phyloP scores from a whole-genome alignment of 2,888 invertebrate genomes.

The Tipula unca region DNA sequence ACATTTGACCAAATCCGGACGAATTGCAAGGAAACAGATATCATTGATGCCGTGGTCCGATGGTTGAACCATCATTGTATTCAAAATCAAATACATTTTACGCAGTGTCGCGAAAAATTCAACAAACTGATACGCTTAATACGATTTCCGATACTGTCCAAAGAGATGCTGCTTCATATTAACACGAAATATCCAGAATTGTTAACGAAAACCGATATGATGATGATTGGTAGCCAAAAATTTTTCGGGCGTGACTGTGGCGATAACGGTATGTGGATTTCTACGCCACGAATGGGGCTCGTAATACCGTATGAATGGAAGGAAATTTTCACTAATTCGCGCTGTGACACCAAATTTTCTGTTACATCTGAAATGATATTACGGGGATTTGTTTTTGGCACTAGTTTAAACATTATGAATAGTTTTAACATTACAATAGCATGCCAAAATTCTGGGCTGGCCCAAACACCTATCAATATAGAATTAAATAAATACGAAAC shows the following conservation, averaged over 20 bases:
- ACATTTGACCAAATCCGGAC: not conserved
- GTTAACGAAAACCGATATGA: too few species aligned
- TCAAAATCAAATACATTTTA: too few species aligned
- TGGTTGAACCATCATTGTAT: not conserved
- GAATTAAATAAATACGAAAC: not conserved
- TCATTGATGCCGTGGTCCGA: not conserved
- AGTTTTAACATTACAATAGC: not conserved
- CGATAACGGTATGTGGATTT: not conserved
- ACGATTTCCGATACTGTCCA: not conserved
- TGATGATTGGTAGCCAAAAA: too few species aligned
- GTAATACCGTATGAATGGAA: not conserved
- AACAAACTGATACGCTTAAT: not conserved
- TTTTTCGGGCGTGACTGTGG: not conserved
- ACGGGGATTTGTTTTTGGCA: not conserved
- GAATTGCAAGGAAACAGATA: not conserved
- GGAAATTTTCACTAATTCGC: too few species aligned
- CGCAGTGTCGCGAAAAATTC: not conserved
- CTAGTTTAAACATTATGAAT: not conserved
- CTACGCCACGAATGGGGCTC: not conserved
- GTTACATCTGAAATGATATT: not conserved
- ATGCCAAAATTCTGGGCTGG: too few species aligned
- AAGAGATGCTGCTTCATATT: not conserved
- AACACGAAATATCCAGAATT: too few species aligned
- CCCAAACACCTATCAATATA: not conserved
- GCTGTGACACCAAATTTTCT: too few species aligned